These are phyloP conservation scores for Suillia variegata DNA, from an alignment of 2,888 invertebrate species.

Conservation along the genomic window DNA sequence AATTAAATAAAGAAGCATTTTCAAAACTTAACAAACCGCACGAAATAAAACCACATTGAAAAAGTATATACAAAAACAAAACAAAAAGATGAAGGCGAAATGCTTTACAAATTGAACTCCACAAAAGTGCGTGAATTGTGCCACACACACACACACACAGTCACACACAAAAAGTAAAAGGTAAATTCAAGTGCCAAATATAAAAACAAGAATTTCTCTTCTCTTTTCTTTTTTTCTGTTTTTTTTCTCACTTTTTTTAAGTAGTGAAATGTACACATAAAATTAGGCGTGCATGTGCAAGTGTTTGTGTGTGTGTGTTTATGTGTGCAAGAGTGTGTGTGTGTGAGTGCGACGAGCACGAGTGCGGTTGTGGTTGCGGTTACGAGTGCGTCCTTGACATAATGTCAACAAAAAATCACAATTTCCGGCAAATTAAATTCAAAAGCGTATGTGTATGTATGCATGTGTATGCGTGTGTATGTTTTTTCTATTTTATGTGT, in stretches of 20 bases:
- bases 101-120: not conserved
- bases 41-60: not conserved
- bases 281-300: not conserved
- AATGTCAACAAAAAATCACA: constrained; percentile 16
- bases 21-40: not conserved
- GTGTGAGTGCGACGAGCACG: too few relatives aligned
- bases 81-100: not conserved
- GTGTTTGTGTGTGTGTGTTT: not conserved
- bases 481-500: too few relatives aligned
- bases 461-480: too few relatives aligned
- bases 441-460: too few relatives aligned
- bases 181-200: constrained; percentile 1
- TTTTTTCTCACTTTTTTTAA: too few relatives aligned
- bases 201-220: not conserved
- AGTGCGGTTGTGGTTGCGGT: not conserved
- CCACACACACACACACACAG: too few relatives aligned
- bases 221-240: too few relatives aligned
- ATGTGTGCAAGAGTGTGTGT: constrained; percentile 3
- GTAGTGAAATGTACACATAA: not conserved
- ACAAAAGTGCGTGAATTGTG: constrained; percentile 9
- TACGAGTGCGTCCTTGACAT: constrained; percentile 25
- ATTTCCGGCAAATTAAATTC: constrained; percentile 25
- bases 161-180: too few relatives aligned
- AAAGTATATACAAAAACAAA: not conserved
- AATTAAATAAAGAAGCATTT: constrained; percentile 2